phyloP scores from a whole-genome alignment of 2,113 vertebrate genomes.

The Gobiocypris rarus region DNA sequence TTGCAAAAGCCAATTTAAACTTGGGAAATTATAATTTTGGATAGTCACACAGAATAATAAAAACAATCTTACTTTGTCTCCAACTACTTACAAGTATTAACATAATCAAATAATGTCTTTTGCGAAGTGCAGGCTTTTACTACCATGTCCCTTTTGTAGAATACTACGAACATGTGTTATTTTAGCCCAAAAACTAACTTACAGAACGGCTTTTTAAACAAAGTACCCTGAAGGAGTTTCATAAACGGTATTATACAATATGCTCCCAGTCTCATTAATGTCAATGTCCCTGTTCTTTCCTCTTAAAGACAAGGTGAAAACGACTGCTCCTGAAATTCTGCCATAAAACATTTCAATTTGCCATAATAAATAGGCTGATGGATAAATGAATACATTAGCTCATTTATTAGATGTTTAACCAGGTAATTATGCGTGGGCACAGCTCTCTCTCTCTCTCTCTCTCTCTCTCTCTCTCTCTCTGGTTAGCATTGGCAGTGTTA shows the following conservation, averaged over 20 bases:
- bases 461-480: conserved; percentile 34
- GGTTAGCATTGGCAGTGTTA: conserved; percentile 71
- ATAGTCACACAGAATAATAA: neutral
- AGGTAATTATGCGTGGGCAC: conserved; percentile 69
- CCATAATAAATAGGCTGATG: conserved; percentile 72
- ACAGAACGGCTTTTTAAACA: neutral
- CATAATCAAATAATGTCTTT: neutral
- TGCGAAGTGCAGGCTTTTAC: neutral
- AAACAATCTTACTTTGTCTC: conserved; percentile 2
- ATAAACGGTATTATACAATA: neutral
- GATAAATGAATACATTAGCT: conserved; percentile 73
- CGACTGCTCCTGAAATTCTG: conserved; percentile 62
- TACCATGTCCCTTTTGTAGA: neutral
- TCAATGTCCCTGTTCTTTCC: conserved; percentile 6
- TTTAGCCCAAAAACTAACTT: neutral
- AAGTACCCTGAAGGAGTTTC: neutral
- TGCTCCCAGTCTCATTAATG: neutral
- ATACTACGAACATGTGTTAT: neutral
- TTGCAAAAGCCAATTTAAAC: neutral
- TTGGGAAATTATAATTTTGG: neutral
- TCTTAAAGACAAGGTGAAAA: conserved; percentile 25
- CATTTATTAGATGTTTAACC: conserved; percentile 75
- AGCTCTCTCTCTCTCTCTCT: conserved; percentile 40
- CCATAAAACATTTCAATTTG: conserved; percentile 63
- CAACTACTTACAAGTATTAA: neutral